Evolutionary conservation across 1,140 invertebrate species (phyloP), one percentile per base, ranked within the genome.

Genomic region (Riptortus pedestris): DNA sequence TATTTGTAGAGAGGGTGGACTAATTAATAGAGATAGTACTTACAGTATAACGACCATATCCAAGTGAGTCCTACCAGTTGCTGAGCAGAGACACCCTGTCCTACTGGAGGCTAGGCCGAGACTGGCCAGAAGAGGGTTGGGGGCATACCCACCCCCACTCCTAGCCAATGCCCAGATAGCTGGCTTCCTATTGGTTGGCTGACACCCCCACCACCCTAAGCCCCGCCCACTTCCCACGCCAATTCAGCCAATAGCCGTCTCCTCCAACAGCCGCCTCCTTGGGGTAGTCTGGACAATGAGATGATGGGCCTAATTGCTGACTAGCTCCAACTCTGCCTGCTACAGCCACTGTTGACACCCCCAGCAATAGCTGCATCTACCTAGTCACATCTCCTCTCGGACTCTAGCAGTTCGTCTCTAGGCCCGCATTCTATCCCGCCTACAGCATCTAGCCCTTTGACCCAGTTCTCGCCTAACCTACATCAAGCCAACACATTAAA

Each of bases 11-110:
- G 14, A 20, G 22, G 14, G 24, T 24, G 33, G 26, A 7, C 20
- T 28, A 63, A 57, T 20, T 26, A 60, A 33, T 20, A 29, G 59
- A 55, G 9, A 29, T 16, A 26, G 11, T 66, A 66, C 65, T 66
- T 55, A 66, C 65, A 66, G 61, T 63, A 66, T 66, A 66, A 66
- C 65, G 38, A 66, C 65, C 65, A 66, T 66, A 66, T 66, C 65
- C 62, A 18, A 57, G 24, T 57, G 52, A 57, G 18, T 18, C 24
- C n/a, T n/a, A 57, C 4, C 16, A 26, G 52, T 29, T n/a, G 24
- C 28, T 26, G 52, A 16, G n/a, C 24, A 29, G n/a, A 57, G 52
- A 29, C n/a, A 47, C 22, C 18, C 45, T 12, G 9, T 3, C 45
- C 22, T 18, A n/a, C 9, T 47, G 3, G 45, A 47, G 45, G 45